Evolutionary conservation across 2,888 invertebrate species (phyloP).

Genomic region (Holacanthella duospinosa): DNA sequence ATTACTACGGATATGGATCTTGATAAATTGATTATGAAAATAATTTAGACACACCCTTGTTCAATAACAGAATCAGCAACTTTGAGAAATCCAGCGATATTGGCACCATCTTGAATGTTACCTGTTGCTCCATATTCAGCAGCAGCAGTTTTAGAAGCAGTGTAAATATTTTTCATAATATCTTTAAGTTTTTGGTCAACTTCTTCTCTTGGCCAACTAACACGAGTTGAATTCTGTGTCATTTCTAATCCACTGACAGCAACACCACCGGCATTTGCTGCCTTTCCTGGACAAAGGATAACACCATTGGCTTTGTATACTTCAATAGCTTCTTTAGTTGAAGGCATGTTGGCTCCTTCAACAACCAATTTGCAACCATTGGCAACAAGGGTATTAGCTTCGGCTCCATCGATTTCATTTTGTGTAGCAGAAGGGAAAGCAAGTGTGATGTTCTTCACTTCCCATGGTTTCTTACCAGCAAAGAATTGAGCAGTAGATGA

Average conservation of each 20-base stretch:
- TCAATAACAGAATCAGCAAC: slow-evolving; percentile 18
- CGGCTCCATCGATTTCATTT: slow-evolving; percentile 14
- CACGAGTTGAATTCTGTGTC: slow-evolving; percentile 14
- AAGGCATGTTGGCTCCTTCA: slow-evolving; percentile 18
- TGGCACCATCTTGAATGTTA: slow-evolving; percentile 14
- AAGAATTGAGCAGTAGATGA: slow-evolving; percentile 15
- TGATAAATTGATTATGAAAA: too few relatives aligned
- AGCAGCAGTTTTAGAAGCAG: slow-evolving; percentile 9
- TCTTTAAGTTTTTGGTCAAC: slow-evolving; percentile 11
- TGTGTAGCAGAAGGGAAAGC: slow-evolving; percentile 18
- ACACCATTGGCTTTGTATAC: slow-evolving; percentile 14
- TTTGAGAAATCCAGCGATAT: slow-evolving; percentile 17
- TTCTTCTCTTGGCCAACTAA: slow-evolving; percentile 12
- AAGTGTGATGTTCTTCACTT: slow-evolving; percentile 12
- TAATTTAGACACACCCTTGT: slow-evolving; percentile 15
- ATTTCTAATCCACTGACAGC: slow-evolving; percentile 16
- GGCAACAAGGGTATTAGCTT: slow-evolving; percentile 9
- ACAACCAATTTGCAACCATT: slow-evolving; percentile 15
- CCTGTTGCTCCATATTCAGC: slow-evolving; percentile 11
- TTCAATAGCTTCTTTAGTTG: slow-evolving; percentile 13
- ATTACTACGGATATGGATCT: too few relatives aligned
- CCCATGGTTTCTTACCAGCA: slow-evolving; percentile 15
- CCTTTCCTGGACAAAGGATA: slow-evolving; percentile 15
- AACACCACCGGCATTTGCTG: slow-evolving; percentile 17
- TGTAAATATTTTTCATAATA: slow-evolving; percentile 18